Evolutionary conservation across 2,888 invertebrate species (phyloP).

Genomic region (Dynastes hyllus): DNA sequence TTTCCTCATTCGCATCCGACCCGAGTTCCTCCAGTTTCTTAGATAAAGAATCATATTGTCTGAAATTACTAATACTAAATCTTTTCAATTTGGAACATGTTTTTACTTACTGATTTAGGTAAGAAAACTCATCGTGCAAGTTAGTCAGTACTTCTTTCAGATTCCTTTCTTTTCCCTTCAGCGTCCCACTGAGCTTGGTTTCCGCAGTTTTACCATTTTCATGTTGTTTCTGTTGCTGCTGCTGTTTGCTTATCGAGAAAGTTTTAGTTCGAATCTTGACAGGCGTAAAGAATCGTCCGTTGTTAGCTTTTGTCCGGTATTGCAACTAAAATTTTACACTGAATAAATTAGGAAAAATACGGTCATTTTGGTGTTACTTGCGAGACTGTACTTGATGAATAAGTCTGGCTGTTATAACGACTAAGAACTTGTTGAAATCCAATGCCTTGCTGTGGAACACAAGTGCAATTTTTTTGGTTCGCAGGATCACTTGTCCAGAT

Average conservation of each 20-base stretch:
- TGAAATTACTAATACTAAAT: slow-evolving; percentile 53
- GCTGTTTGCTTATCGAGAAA: slow-evolving; percentile 15
- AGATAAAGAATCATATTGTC: slow-evolving; percentile 65
- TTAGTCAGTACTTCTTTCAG: slow-evolving; percentile 68
- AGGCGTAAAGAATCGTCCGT: slow-evolving; percentile 11
- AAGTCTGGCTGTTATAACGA: slow-evolving; percentile 53
- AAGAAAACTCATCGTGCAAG: slow-evolving; percentile 68
- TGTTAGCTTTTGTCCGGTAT: slow-evolving; percentile 13
- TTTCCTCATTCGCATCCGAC: slow-evolving; percentile 57
- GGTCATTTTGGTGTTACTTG: slow-evolving; percentile 39
- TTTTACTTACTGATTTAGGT: slow-evolving; percentile 65
- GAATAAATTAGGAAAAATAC: slow-evolving; percentile 31
- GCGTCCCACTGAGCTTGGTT: slow-evolving; percentile 42
- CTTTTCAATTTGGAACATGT: neutral
- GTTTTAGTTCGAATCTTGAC: slow-evolving; percentile 30
- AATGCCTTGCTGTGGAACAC: slow-evolving; percentile 62
- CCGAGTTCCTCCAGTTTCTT: slow-evolving; percentile 57
- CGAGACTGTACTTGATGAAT: slow-evolving; percentile 51
- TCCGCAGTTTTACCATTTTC: slow-evolving; percentile 29
- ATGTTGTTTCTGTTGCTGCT: slow-evolving; percentile 31
- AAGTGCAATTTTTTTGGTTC: slow-evolving; percentile 65
- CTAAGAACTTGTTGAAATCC: slow-evolving; percentile 65
- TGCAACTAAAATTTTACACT: slow-evolving; percentile 22
- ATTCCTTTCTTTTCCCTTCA: slow-evolving; percentile 64
- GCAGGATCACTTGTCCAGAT: slow-evolving; percentile 60